Evolutionary conservation across 2,888 invertebrate genomes (phyloP), one percentile per base, ranked within the genome.

Genomic region (Philereme transversata): DNA sequence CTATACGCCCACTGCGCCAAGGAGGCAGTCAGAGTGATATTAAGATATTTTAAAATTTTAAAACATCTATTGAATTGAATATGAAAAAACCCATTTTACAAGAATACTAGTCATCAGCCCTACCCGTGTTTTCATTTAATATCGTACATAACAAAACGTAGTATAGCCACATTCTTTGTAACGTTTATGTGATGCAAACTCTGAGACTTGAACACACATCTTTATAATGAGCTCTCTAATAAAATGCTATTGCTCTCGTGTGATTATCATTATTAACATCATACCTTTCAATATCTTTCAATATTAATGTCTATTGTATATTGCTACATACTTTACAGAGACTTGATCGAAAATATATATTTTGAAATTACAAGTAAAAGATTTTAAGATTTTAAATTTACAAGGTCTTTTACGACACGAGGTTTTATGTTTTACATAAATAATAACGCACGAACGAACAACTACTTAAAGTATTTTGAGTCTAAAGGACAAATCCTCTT

Each of bases 191-290:
- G 34, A 52, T 46, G 35, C 36, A 49, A 36, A 11, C 33, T 7
- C 5, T 49, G 35, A 47, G 55, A 38, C 41, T 51, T 48, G 36
- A 10, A 35, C 43, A 22, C 48, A 45, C 34, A 46, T 36, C 45
- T 4, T 40, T 4, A 40, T 40, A n/a, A 48, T 11, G 4, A 36
- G 49, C 6, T 5, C 48, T 7, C 8, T 6, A 35, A 55, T 35
- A 34, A 52, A 52, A 43, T 49, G 35, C 34, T 40, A 33, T 50
- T 33, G 46, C 45, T 52, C 51, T 41, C 51, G 7, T 54, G 57
- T 57, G 57, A 62, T 62, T 57, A 50, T 47, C 47, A 57, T 57
- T 57, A 52, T 41, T 50, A 51, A 43, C 33, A 36, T 51, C 33
- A 53, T 52, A 56, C 52, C 40, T 52, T 44, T 51, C 38, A 34